These are phyloP conservation scores for Chlorodrepanis virens DNA, from an alignment of 2,113 vertebrate genomes.

Conservation along the genomic window DNA sequence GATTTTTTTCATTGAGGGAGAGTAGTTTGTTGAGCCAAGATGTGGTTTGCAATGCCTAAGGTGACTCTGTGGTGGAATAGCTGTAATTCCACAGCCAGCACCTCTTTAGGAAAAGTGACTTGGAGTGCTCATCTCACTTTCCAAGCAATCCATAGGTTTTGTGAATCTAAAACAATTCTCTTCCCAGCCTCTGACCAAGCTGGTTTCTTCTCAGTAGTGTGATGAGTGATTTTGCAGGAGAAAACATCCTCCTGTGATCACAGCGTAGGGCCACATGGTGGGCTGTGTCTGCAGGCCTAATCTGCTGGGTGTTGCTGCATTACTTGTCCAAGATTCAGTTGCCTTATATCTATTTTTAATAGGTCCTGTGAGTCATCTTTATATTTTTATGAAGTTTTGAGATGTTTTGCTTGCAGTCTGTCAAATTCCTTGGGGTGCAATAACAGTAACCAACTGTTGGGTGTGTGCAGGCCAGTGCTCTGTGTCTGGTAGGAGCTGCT, in stretches of 20 bases:
- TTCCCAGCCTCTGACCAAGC: not conserved
- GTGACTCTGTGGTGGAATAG: not conserved
- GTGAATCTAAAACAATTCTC: not conserved
- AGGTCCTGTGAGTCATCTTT: accelerated
- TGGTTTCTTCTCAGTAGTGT: not conserved
- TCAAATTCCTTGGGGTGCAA: not conserved
- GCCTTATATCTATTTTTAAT: not conserved
- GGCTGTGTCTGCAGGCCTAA: not conserved
- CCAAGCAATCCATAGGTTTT: not conserved
- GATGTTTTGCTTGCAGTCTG: not conserved
- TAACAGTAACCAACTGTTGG: not conserved
- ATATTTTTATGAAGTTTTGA: not conserved
- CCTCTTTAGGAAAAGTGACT: not conserved
- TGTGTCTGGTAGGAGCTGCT: not conserved
- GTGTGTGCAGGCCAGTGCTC: not conserved
- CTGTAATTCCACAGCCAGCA: not conserved
- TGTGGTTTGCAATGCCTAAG: not conserved
- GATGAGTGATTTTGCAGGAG: not conserved
- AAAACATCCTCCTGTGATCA: not conserved
- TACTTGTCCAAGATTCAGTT: not conserved
- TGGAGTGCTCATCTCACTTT: not conserved
- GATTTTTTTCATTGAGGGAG: not conserved
- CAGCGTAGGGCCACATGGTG: not conserved
- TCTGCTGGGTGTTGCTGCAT: not conserved
- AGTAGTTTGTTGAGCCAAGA: not conserved